These are phyloP conservation scores for Hetaerina americana DNA, from an alignment of 1,140 invertebrate species.

Conservation along the genomic window DNA sequence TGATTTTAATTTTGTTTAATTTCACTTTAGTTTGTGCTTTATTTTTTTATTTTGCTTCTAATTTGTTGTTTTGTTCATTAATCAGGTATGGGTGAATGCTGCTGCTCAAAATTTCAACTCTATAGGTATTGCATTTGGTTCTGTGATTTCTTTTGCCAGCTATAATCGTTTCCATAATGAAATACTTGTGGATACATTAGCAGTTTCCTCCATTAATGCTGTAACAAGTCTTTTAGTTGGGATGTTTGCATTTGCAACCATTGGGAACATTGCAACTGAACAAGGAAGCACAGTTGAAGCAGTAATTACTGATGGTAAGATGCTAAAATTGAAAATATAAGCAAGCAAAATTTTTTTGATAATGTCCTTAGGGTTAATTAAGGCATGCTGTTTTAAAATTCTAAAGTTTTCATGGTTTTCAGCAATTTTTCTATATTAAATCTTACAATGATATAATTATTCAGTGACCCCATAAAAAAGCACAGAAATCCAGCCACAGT, in stretches of 20 bases:
- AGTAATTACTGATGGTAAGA: conserved; percentile 71
- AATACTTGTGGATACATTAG: conserved; percentile 69
- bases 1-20: background rate
- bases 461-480: too few relatives aligned
- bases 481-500: too few relatives aligned
- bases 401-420: too few relatives aligned
- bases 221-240: conserved; percentile 72
- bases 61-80: background rate
- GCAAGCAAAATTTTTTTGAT: too few relatives aligned
- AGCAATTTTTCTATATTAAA: too few relatives aligned
- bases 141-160: conserved; percentile 88
- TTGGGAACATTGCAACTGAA: conserved; percentile 73
- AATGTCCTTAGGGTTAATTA: too few relatives aligned
- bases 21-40: background rate
- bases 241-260: conserved; percentile 74
- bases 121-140: conserved; percentile 80
- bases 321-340: background rate
- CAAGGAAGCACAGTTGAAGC: conserved; percentile 60
- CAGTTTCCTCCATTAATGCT: conserved; percentile 68
- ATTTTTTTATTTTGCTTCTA: background rate
- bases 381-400: too few relatives aligned
- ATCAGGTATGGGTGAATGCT: conserved; percentile 77
- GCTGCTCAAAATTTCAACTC: conserved; percentile 89
- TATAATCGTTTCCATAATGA: conserved; percentile 89
- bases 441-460: conserved; percentile 9